Evolutionary conservation across 2,797 vertebrate genomes (phyloP).

Genomic region (Parotocinclus haroldoi): DNA sequence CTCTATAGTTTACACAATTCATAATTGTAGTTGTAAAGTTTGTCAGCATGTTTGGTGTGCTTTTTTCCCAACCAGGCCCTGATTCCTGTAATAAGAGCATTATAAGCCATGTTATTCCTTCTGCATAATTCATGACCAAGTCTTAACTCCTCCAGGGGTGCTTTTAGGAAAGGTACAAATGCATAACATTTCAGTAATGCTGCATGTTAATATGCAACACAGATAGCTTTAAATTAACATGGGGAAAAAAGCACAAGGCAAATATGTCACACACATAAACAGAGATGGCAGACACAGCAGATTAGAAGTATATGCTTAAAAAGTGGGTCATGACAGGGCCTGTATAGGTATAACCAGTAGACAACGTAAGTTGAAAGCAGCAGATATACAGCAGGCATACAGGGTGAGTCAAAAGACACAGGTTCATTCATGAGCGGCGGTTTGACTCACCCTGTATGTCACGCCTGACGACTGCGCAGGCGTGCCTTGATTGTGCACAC

Average conservation of each 20-base stretch:
- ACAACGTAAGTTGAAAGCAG: too few relatives aligned
- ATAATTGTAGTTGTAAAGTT: slow-evolving; percentile 21
- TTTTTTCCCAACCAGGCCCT: slow-evolving; percentile 1
- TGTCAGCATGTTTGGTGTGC: not conserved
- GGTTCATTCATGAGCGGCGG: too few relatives aligned
- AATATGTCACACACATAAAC: not conserved
- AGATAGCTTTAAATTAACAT: slow-evolving; percentile 12
- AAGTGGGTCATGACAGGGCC: not conserved
- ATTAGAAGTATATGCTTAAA: not conserved
- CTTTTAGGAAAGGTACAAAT: slow-evolving; percentile 37
- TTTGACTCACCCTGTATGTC: too few relatives aligned
- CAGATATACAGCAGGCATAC: not conserved
- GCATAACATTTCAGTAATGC: slow-evolving; percentile 17
- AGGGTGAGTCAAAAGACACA: too few relatives aligned
- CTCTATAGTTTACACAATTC: not conserved
- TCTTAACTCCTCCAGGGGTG: slow-evolving; percentile 40
- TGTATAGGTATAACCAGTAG: too few relatives aligned
- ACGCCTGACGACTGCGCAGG: too few relatives aligned
- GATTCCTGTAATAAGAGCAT: slow-evolving; percentile 42
- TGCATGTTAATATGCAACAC: slow-evolving; percentile 7
- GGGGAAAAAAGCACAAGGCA: not conserved
- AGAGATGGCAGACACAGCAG: not conserved
- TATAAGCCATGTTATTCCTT: slow-evolving; percentile 40
- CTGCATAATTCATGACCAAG: slow-evolving; percentile 44
- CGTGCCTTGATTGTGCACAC: too few relatives aligned